Evolutionary conservation across 1,140 invertebrate genomes (phyloP).

Genomic region (Bathynomus jamesi): DNA sequence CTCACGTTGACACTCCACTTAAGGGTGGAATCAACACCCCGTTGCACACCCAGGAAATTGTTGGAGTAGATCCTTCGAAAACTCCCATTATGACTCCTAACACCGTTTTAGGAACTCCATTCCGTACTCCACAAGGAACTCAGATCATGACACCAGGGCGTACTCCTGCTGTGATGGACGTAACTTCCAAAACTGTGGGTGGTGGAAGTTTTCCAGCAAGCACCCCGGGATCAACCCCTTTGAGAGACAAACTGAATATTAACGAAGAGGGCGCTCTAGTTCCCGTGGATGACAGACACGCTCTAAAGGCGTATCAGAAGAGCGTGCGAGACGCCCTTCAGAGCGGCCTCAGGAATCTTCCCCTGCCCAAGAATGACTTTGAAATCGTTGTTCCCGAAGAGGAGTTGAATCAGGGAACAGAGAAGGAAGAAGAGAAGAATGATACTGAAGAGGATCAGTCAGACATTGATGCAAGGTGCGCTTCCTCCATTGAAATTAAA

Average conservation of each 20-base stretch:
- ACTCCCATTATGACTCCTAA: slow-evolving; percentile 81
- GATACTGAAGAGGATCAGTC: slow-evolving; percentile 70
- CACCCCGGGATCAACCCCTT: slow-evolving; percentile 48
- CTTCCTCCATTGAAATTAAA: too few relatives aligned
- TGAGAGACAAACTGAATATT: slow-evolving; percentile 91
- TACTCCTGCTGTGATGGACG: slow-evolving; percentile 31
- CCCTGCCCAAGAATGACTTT: slow-evolving; percentile 90
- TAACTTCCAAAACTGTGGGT: slow-evolving; percentile 15
- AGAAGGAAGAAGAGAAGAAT: slow-evolving; percentile 43
- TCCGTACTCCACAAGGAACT: slow-evolving; percentile 52
- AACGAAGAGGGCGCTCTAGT: slow-evolving; percentile 72
- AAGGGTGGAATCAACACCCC: slow-evolving; percentile 93
- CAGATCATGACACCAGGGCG: slow-evolving; percentile 32
- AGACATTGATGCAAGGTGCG: slow-evolving; percentile 70
- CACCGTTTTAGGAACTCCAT: slow-evolving; percentile 88
- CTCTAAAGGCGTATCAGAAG: slow-evolving; percentile 29
- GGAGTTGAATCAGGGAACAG: slow-evolving; percentile 53
- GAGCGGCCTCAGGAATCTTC: slow-evolving; percentile 67
- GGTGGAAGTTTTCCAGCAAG: too few relatives aligned
- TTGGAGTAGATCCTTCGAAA: slow-evolving; percentile 64
- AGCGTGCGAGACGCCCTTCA: slow-evolving; percentile 48
- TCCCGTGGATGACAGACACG: slow-evolving; percentile 35
- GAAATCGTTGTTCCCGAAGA: slow-evolving; percentile 94
- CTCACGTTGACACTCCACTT: slow-evolving; percentile 93
- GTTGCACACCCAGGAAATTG: slow-evolving; percentile 79